phyloP scores from a whole-genome alignment of 2,113 vertebrate species.

The Cyphomyrus discorhynchus region DNA sequence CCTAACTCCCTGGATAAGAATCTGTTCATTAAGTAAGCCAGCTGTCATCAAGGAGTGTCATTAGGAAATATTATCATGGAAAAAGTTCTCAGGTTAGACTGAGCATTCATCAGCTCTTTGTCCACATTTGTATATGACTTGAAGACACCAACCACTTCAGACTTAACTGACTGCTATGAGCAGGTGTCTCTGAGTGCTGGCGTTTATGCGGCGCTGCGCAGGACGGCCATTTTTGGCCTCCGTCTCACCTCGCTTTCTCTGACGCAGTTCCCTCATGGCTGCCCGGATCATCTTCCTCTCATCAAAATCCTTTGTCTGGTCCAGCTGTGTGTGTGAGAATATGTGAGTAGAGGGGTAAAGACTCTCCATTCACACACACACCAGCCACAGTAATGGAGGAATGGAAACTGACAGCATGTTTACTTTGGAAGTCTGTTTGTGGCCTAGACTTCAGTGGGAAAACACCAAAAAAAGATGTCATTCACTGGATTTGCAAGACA shows the following conservation, averaged over 20 bases:
- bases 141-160: not conserved
- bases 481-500: not conserved
- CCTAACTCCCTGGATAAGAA: not conserved
- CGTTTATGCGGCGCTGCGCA: not conserved
- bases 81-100: not conserved
- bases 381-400: not conserved
- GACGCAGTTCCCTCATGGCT: conserved; percentile 86
- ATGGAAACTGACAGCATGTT: not conserved
- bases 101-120: not conserved
- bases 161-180: not conserved
- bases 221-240: not conserved
- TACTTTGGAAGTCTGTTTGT: not conserved
- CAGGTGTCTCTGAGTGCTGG: not conserved
- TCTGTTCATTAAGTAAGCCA: not conserved
- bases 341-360: conserved; percentile 10
- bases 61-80: not conserved
- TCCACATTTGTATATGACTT: not conserved
- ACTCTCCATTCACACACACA: not conserved
- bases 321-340: conserved; percentile 62
- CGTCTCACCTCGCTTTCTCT: conserved; percentile 82
- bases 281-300: conserved; percentile 86
- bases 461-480: not conserved
- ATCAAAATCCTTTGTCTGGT: conserved; percentile 81
- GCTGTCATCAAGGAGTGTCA: not conserved
- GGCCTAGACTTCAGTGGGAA: not conserved